These are phyloP conservation scores for Poecile montanus DNA, from an alignment of 2,797 vertebrate genomes.

Conservation along the genomic window DNA sequence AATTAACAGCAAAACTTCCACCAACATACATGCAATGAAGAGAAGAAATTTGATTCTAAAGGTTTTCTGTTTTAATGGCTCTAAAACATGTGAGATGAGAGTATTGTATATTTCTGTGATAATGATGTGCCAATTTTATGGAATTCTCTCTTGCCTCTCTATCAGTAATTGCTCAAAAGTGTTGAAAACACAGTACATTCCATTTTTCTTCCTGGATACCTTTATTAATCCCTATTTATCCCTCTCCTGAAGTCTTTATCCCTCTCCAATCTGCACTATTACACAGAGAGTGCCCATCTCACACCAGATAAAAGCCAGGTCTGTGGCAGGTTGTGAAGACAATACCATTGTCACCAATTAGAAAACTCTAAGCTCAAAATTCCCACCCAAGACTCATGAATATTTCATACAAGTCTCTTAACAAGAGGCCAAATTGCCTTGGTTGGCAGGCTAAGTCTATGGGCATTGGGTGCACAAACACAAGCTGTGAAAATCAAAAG, in stretches of 20 bases:
- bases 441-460: conserved; percentile 30
- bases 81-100: neutral
- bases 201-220: neutral
- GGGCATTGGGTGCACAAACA: conserved; percentile 48
- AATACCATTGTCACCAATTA: neutral
- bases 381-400: conserved; percentile 21
- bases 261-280: neutral
- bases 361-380: conserved; percentile 6
- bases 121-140: neutral
- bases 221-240: neutral
- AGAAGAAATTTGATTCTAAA: neutral
- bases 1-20: conserved; percentile 13
- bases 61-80: neutral
- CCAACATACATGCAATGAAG: neutral
- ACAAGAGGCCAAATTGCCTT: conserved; percentile 53
- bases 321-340: neutral
- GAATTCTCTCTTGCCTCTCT: neutral
- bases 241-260: neutral
- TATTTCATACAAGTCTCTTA: conserved; percentile 41
- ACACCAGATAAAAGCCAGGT: neutral
- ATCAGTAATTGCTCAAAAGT: neutral
- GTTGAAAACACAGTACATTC: neutral
- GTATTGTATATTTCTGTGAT: neutral
- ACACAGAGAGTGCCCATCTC: neutral
- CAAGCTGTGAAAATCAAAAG: conserved; percentile 69